Conservation (phyloP, 1,140 invertebrate genomes). For the Bombus polaris region DNA sequence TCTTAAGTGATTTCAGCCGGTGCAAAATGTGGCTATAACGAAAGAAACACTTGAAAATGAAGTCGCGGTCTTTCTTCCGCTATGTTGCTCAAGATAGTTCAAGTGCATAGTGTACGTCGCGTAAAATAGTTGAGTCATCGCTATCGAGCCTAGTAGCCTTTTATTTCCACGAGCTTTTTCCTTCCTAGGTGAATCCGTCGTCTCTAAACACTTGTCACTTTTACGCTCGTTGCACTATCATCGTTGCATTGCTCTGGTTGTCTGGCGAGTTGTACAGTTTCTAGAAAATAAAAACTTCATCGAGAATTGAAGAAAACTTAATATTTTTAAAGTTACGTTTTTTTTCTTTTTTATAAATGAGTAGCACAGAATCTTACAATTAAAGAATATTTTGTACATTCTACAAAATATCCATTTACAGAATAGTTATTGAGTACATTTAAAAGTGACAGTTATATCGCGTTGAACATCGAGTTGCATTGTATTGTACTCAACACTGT, state of each 20-base stretch:
- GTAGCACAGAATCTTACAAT: too few species aligned
- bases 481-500: too few species aligned
- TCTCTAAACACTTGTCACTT: not conserved
- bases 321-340: too few species aligned
- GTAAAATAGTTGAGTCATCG: conserved; percentile 45
- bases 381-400: too few species aligned
- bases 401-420: too few species aligned
- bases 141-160: conserved; percentile 7
- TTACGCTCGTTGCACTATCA: not conserved
- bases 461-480: too few species aligned
- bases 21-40: conserved; percentile 33
- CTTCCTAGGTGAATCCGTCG: not conserved
- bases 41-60: conserved; percentile 54
- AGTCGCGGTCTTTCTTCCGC: conserved; percentile 38
- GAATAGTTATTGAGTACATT: too few species aligned
- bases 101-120: conserved; percentile 17
- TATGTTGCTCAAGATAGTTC: conserved; percentile 56
- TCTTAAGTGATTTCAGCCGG: conserved; percentile 60
- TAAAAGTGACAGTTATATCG: too few species aligned
- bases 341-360: too few species aligned
- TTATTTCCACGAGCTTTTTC: conserved; percentile 20
- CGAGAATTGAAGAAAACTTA: too few species aligned
- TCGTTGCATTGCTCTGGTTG: not conserved
- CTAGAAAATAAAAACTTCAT: not conserved
- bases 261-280: conserved; percentile 24